These are phyloP conservation scores for Philopedon plagiatum DNA, from an alignment of 2,888 invertebrate species.

Conservation along the genomic window DNA sequence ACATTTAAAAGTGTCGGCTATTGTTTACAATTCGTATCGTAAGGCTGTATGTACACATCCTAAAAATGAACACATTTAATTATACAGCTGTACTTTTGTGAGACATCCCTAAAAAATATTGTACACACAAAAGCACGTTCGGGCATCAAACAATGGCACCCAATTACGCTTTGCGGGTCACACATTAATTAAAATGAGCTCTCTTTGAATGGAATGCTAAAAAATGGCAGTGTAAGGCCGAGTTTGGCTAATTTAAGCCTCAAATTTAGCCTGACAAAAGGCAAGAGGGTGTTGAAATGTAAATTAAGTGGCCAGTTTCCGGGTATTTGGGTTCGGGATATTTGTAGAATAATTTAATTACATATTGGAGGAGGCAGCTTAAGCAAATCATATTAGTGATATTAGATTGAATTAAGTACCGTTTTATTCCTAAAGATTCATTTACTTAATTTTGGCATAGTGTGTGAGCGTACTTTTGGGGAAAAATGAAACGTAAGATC, in stretches of 20 bases:
- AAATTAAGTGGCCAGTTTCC: slow-evolving; percentile 4
- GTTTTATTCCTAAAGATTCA: too few species aligned
- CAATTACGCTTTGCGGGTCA: slow-evolving; percentile 12
- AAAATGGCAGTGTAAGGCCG: slow-evolving; percentile 8
- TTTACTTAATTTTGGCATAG: too few species aligned
- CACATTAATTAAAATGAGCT: slow-evolving; percentile 13
- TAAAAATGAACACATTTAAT: slow-evolving; percentile 10
- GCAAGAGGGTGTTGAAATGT: slow-evolving; percentile 6
- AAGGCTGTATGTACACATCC: neutral
- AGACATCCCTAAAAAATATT: neutral
- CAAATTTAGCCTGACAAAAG: slow-evolving; percentile 23
- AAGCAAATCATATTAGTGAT: too few species aligned
- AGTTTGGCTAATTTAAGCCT: slow-evolving; percentile 19
- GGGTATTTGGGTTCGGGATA: neutral
- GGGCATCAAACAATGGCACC: slow-evolving; percentile 10
- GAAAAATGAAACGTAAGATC: too few species aligned
- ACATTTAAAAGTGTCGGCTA: neutral
- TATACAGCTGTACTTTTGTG: slow-evolving; percentile 10
- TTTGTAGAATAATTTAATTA: slow-evolving; percentile 12
- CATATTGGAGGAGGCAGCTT: too few species aligned
- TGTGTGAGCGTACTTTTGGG: too few species aligned
- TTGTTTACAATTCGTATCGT: neutral
- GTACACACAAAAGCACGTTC: slow-evolving; percentile 5
- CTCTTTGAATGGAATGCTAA: slow-evolving; percentile 8
- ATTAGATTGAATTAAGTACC: too few species aligned